Evolutionary conservation across 30 jellyfish, hydroid and myxozoan genomes (phyloP).

Genomic region (Cassiopea andromeda): DNA sequence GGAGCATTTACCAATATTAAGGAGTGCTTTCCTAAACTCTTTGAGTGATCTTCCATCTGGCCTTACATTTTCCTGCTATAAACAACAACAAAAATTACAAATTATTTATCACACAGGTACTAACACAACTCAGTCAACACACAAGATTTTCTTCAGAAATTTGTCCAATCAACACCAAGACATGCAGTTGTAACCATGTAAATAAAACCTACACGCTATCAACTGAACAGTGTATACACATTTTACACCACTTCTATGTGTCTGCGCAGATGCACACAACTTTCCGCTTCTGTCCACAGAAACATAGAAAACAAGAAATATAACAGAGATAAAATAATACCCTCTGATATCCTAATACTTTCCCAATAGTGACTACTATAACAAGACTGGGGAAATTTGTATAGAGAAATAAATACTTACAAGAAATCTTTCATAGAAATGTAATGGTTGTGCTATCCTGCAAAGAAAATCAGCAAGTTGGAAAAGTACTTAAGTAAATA

Average conservation of each 20-base stretch:
- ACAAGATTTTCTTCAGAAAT: neutral
- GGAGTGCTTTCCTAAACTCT: constrained; percentile 82
- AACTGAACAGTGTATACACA: too few relatives aligned
- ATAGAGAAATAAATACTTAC: constrained; percentile 75
- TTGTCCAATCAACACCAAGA: too few relatives aligned
- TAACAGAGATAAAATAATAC: too few relatives aligned
- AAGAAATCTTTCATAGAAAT: constrained; percentile 80
- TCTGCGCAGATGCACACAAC: too few relatives aligned
- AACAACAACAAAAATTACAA: neutral
- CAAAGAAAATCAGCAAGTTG: neutral
- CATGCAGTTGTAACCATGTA: too few relatives aligned
- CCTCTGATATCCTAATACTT: neutral
- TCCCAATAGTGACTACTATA: neutral
- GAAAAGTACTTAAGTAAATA: neutral
- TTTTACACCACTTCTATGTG: too few relatives aligned
- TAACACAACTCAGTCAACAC: neutral
- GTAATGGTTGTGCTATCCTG: constrained; percentile 89
- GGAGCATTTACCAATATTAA: constrained; percentile 70
- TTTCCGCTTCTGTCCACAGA: too few relatives aligned
- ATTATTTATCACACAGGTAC: neutral
- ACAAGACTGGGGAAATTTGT: neutral
- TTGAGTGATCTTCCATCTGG: constrained; percentile 94
- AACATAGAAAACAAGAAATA: too few relatives aligned
- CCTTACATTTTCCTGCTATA: constrained; percentile 86
- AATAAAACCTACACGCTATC: too few relatives aligned